Evolutionary conservation across 2,113 vertebrate genomes (phyloP).

Genomic region (Mungos mungo): DNA sequence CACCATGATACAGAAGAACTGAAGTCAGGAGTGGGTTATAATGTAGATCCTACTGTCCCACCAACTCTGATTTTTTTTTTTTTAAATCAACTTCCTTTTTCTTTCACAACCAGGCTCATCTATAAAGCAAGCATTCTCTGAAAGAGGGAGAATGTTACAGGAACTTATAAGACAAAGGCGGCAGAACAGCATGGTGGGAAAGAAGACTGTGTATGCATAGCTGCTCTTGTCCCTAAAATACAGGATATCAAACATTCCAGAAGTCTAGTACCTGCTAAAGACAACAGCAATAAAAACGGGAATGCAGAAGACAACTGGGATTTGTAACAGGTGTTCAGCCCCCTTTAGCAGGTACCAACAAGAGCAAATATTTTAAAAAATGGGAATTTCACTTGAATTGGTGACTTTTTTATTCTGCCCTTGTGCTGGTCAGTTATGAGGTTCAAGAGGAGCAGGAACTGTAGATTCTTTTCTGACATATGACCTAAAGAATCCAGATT

Average conservation of each 20-base stretch:
- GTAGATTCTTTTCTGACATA: neutral
- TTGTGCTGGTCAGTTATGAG: neutral
- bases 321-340: neutral
- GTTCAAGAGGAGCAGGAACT: neutral
- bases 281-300: neutral
- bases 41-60: neutral
- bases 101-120: neutral
- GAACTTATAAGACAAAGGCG: neutral
- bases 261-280: neutral
- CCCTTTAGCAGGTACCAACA: neutral
- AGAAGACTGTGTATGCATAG: neutral
- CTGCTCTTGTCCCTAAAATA: neutral
- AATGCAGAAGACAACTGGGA: neutral
- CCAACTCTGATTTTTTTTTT: neutral
- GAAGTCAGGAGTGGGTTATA: neutral
- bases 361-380: neutral
- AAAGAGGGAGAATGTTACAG: neutral
- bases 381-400: neutral
- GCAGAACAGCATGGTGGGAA: accelerated
- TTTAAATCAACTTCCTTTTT: neutral
- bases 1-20: neutral
- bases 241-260: neutral
- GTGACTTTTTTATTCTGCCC: neutral
- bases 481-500: neutral
- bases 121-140: neutral